Base-by-base conservation (phyloP, 2,113 vertebrate genomes). In the Dicrurus megarhynchus region DNA sequence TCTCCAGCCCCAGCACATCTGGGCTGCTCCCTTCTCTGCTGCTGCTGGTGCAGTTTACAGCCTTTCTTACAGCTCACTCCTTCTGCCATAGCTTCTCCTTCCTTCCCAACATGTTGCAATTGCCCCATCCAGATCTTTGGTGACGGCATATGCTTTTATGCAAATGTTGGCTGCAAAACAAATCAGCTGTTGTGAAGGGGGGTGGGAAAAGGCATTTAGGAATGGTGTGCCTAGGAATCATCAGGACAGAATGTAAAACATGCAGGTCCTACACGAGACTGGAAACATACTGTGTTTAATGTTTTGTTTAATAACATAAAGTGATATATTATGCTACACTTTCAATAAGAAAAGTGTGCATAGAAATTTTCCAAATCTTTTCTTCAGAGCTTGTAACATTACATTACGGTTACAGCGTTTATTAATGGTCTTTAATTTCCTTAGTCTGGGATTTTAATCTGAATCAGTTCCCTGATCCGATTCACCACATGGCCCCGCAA, bases 361-460 rank as follows among this genome's bases (percentile, higher is more conserved):
- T 6, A 95, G 89, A 92, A 84, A 75, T 81, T 96, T 95, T 95
- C 96, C 86, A 91, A 92, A 64, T 95, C 83, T 94, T 93, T 93
- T 37, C 61, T 81, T 41, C 33, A 68, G 80, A 81, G 35, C 73
- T 56, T 81, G 47, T 89, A 93, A 78, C 17, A 7, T 95, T 92
- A 35, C 73, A 26, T 95, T 96, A 53, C 42, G 32, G 46, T 74
- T 89, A 74, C 21, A 81, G 30, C 47, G 60, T 92, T 95, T 95
- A 77, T 92, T 90, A 93, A 89, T 63, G 76, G 86, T 67, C 60
- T 95, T 97, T 44, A 73, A 93, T 97, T 95, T 97, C 95, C 96
- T 90, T 96, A 92, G 94, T 80, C 88, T 84, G 76, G 68, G 59
- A 39, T 92, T 92, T 94, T 86, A 94, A 93, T 93, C 90, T 92